A percentile compares a stretch with the other conserved stretches of the same genome.
These are phyloP conservation scores for Apis mellifera DNA, from an alignment of 1,140 invertebrate genomes.

Conservation along the genomic window DNA sequence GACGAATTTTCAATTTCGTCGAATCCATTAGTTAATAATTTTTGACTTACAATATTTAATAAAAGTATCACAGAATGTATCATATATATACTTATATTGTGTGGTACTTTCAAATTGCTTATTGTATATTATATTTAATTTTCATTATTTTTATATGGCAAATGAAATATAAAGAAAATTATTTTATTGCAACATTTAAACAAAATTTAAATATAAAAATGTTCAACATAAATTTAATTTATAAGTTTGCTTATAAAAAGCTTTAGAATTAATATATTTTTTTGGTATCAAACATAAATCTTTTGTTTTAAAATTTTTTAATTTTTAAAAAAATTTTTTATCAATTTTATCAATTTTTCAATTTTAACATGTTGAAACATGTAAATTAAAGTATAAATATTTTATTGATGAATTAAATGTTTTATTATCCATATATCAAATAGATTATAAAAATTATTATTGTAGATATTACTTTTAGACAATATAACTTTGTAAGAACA, in stretches of 20 bases:
- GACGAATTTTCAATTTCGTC: background rate
- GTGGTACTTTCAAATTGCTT: constrained; percentile 21
- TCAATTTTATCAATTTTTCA: background rate
- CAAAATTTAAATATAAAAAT: background rate
- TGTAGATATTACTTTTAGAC: background rate
- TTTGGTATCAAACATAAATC: constrained; percentile 18
- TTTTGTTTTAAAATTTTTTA: background rate
- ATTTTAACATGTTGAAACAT: constrained; percentile 20
- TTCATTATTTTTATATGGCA: background rate
- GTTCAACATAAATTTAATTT: background rate
- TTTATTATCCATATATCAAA: constrained; percentile 13
- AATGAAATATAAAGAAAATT: constrained; percentile 8
- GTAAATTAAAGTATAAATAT: background rate
- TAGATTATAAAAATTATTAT: constrained; percentile 10
- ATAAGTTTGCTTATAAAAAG: background rate
- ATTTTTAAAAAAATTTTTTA: too few species aligned
- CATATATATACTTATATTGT: background rate
- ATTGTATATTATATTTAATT: background rate
- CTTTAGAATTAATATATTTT: background rate
- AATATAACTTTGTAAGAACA: constrained; percentile 1
- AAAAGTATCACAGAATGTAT: constrained; percentile 44
- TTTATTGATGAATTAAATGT: background rate
- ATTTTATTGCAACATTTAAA: background rate
- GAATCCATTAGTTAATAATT: background rate
- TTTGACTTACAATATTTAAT: constrained; percentile 1